Evolutionary conservation across 2,113 vertebrate species (phyloP).

Genomic region (Lethenteron camtschaticum): DNA sequence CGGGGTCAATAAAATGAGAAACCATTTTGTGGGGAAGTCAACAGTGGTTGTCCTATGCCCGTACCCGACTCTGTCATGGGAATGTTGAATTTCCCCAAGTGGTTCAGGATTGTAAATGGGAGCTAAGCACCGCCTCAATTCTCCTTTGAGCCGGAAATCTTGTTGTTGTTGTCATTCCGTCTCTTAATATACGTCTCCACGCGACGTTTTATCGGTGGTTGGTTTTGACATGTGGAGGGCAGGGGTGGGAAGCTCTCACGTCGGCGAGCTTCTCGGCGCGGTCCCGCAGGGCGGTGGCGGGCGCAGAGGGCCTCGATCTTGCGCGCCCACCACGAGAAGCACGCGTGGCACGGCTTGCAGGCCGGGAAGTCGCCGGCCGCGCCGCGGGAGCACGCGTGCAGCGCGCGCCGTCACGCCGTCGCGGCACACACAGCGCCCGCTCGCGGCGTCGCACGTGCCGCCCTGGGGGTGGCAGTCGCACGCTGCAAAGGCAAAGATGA

Average conservation of each 20-base stretch:
- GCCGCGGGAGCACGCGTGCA: constrained; percentile 37
- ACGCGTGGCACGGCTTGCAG: constrained; percentile 37
- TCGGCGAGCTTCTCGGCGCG: constrained; percentile 15
- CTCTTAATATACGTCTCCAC: too few species aligned
- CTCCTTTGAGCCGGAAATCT: too few species aligned
- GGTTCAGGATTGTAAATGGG: too few species aligned
- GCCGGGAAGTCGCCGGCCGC: constrained; percentile 37
- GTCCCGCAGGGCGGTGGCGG: constrained; percentile 16
- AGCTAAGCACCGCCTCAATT: too few species aligned
- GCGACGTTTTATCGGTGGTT: too few species aligned
- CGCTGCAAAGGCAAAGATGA: constrained; percentile 18
- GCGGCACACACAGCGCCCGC: constrained; percentile 31
- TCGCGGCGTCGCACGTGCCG: constrained; percentile 30
- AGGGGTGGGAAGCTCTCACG: constrained; percentile 13
- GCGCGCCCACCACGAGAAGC: constrained; percentile 46
- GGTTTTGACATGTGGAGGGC: too few species aligned
- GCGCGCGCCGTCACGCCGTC: constrained; percentile 19
- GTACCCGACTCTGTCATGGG: too few species aligned
- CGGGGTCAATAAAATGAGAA: too few species aligned
- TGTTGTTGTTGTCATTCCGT: too few species aligned
- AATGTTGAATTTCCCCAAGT: too few species aligned
- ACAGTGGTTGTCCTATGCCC: too few species aligned
- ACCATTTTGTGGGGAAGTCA: too few species aligned
- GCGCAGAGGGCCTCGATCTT: constrained; percentile 19
- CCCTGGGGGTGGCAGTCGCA: constrained; percentile 37